Evolutionary conservation across 2,113 vertebrate species (phyloP).

Genomic region (Neomonachus schauinslandi): DNA sequence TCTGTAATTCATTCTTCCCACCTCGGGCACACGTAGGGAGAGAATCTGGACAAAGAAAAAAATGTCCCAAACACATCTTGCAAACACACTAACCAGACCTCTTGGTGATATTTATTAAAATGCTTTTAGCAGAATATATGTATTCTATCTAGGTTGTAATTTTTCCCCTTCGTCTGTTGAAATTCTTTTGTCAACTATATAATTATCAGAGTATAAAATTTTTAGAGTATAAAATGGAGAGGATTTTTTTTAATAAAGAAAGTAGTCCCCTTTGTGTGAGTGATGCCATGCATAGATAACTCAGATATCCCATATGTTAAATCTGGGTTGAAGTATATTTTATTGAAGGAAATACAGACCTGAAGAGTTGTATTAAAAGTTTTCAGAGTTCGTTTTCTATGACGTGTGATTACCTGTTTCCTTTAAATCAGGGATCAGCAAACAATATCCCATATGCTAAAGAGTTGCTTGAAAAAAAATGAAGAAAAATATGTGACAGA

Average conservation of each 20-base stretch:
- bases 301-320: background rate
- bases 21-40: background rate
- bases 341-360: background rate
- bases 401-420: background rate
- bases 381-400: background rate
- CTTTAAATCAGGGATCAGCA: background rate
- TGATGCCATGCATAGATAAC: background rate
- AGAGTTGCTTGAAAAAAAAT: background rate
- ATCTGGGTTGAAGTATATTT: background rate
- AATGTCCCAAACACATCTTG: background rate
- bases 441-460: background rate
- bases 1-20: background rate
- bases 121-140: background rate
- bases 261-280: background rate
- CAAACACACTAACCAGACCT: background rate
- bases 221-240: background rate
- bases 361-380: background rate
- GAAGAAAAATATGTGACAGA: background rate
- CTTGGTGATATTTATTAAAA: background rate
- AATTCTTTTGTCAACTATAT: background rate
- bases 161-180: background rate
- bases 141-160: background rate
- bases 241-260: background rate
- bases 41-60: background rate
- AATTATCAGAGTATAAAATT: background rate